Evolutionary conservation across 1,140 invertebrate species (phyloP), one percentile per base, ranked within the genome.

Genomic region (Rhizoglyphus robini): DNA sequence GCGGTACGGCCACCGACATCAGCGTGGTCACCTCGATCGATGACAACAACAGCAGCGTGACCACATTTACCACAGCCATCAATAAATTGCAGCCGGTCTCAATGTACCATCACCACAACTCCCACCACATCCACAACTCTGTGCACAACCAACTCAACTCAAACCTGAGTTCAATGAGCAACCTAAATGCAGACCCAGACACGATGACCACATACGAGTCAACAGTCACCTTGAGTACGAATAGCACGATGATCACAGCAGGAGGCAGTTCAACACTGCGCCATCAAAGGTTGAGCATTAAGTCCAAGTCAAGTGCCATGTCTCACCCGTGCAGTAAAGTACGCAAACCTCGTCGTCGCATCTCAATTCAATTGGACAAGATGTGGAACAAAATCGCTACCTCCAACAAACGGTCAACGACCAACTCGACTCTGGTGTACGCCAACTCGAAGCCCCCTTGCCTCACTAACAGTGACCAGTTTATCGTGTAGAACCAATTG

Each of bases 141-240:
- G n/a, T n/a, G n/a, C n/a, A n/a, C n/a, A n/a, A n/a, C n/a, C n/a
- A n/a, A n/a, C n/a, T n/a, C n/a, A n/a, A n/a, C n/a, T n/a, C n/a
- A n/a, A n/a, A n/a, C n/a, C n/a, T n/a, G n/a, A n/a, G n/a, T n/a
- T n/a, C n/a, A n/a, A n/a, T n/a, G n/a, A n/a, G n/a, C n/a, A n/a
- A n/a, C n/a, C n/a, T n/a, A n/a, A n/a, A n/a, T n/a, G n/a, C n/a
- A n/a, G n/a, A n/a, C n/a, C n/a, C n/a, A n/a, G n/a, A n/a, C n/a
- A n/a, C n/a, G n/a, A n/a, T n/a, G n/a, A n/a, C n/a, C n/a, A n/a
- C 51, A 15, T 54, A 27, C 51, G 51, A 54, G 51, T 8, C 51
- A 20, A 54, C 51, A 32, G 20, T n/a, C n/a, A 54, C 51, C 23
- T 54, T 20, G 20, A 54, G 20, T 32, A 54, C 8, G 8, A 54